Percentiles rank a stretch among this genome's conserved stretches.
Evolutionary conservation across 2,113 vertebrate species (phyloP).

Genomic region (Pardalotus punctatus): DNA sequence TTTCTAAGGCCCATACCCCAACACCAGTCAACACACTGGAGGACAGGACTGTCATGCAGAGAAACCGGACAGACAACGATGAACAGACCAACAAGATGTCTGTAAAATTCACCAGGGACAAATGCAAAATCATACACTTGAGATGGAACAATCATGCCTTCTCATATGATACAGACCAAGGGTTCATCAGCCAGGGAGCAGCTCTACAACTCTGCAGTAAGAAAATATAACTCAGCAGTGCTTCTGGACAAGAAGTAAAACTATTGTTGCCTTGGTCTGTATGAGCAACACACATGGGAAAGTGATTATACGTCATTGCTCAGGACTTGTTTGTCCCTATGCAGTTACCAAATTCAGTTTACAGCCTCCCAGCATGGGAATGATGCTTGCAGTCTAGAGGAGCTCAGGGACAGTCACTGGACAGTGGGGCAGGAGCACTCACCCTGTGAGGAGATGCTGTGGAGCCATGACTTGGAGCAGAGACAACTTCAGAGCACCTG

Average conservation of each 20-base stretch:
- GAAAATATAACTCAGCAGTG: not conserved
- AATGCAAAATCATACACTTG: not conserved
- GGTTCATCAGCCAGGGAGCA: not conserved
- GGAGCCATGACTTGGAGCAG: not conserved
- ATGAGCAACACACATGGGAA: rapidly evolving
- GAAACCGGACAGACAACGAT: not conserved
- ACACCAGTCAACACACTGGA: not conserved
- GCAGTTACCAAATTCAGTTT: not conserved
- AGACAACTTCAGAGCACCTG: not conserved
- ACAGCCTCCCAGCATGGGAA: not conserved
- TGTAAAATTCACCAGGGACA: not conserved
- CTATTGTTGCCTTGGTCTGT: rapidly evolving
- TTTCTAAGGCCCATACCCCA: too few relatives aligned
- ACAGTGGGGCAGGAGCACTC: not conserved
- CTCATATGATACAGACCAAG: not conserved
- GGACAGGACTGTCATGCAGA: not conserved
- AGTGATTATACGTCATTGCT: not conserved
- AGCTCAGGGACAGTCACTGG: rapidly evolving
- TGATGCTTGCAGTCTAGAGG: not conserved
- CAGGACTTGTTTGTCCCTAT: not conserved
- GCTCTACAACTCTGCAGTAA: not conserved
- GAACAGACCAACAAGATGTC: not conserved
- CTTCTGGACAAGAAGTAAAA: not conserved
- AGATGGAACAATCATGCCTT: not conserved
- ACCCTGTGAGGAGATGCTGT: not conserved